These are phyloP conservation scores for Buteo buteo DNA, from an alignment of 2,113 vertebrate species.

Conservation along the genomic window DNA sequence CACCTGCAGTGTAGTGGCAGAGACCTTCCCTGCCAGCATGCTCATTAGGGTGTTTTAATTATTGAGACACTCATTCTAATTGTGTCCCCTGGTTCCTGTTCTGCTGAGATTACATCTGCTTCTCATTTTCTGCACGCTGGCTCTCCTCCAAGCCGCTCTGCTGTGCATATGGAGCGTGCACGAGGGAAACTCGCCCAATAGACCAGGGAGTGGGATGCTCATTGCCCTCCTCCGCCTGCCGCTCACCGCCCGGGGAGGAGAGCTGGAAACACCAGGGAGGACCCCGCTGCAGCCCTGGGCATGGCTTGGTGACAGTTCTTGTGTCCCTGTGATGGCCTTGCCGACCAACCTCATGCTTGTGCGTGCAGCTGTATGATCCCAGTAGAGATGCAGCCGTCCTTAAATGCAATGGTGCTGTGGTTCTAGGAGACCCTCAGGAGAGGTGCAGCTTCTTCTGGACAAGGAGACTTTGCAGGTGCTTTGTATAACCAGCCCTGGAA, in stretches of 20 bases:
- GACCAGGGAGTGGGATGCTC: not conserved
- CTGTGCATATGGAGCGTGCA: not conserved
- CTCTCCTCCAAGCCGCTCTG: not conserved
- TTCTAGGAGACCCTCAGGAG: not conserved
- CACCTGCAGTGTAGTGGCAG: not conserved
- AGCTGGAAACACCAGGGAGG: not conserved
- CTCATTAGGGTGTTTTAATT: not conserved
- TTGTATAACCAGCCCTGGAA: not conserved
- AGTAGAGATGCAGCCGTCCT: not conserved
- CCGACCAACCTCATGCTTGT: not conserved
- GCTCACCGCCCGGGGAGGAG: not conserved
- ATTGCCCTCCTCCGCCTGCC: not conserved
- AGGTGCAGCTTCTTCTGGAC: not conserved
- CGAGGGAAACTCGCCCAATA: not conserved
- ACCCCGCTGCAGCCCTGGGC: not conserved
- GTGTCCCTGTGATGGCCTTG: not conserved
- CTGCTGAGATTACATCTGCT: conserved; percentile 3
- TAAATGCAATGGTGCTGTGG: not conserved
- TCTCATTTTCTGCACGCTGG: not conserved
- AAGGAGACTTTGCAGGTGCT: not conserved
- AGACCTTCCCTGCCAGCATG: not conserved
- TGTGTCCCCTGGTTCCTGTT: not conserved
- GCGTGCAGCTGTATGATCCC: not conserved
- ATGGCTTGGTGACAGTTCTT: not conserved
- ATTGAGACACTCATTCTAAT: not conserved